phyloP scores from a whole-genome alignment of 2,113 vertebrate species.

The Pteropus alecto region DNA sequence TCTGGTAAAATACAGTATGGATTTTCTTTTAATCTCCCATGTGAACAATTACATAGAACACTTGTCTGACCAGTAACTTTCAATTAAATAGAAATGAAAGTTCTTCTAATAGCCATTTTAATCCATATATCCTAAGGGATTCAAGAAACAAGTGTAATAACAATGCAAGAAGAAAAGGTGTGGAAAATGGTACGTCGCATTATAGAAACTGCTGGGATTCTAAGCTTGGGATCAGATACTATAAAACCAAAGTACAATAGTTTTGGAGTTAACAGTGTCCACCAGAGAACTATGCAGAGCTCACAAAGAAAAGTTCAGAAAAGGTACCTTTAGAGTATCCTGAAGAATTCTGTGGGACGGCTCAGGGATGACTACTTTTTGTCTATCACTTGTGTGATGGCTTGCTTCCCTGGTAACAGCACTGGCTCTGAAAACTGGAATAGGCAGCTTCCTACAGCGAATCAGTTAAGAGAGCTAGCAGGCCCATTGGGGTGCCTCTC shows the following conservation, averaged over 20 bases:
- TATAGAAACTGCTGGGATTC: background rate
- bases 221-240: background rate
- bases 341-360: background rate
- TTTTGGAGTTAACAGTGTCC: background rate
- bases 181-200: background rate
- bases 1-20: conserved; percentile 27
- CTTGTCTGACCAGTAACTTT: conserved; percentile 47
- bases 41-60: conserved; percentile 44
- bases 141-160: conserved; percentile 36
- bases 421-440: background rate
- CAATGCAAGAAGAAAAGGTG: background rate
- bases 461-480: background rate
- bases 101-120: conserved; percentile 45
- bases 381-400: background rate
- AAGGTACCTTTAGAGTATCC: background rate
- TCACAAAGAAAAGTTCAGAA: background rate
- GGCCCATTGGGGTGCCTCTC: background rate
- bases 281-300: background rate
- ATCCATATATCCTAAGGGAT: conserved; percentile 30
- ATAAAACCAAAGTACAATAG: background rate
- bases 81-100: conserved; percentile 61
- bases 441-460: background rate
- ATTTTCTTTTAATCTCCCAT: conserved; percentile 43
- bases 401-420: background rate
- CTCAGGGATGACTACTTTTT: background rate